phyloP scores from a whole-genome alignment of 2,888 invertebrate species.

The Antheraea yamamai region DNA sequence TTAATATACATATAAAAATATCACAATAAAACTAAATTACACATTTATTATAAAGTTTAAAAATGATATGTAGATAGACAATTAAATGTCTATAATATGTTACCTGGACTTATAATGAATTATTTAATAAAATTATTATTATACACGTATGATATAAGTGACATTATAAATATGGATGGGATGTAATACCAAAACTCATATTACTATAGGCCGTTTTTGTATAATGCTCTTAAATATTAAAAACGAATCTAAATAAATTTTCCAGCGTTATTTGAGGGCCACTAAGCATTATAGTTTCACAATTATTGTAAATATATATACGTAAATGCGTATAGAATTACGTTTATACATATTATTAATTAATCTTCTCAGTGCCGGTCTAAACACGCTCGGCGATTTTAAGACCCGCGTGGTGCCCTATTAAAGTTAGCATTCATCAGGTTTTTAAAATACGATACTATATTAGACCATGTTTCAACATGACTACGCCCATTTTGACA shows the following conservation, averaged over 20 bases:
- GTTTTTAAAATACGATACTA: no score
- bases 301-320: neutral
- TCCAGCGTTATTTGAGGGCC: neutral
- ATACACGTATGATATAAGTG: neutral
- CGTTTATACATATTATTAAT: neutral
- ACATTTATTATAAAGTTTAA: slow-evolving; percentile 51
- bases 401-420: no score
- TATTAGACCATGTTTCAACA: no score
- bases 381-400: no score
- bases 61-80: slow-evolving; percentile 68
- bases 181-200: neutral
- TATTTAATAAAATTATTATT: neutral
- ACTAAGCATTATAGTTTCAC: no score
- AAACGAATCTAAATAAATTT: neutral
- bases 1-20: slow-evolving; percentile 31
- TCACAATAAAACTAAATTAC: slow-evolving; percentile 53
- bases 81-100: slow-evolving; percentile 21
- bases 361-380: neutral
- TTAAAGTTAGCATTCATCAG: no score
- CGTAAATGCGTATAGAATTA: neutral
- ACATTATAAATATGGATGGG: neutral
- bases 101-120: slow-evolving; percentile 1
- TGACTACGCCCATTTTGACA: no score
- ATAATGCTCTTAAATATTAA: neutral
- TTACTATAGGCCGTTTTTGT: neutral